Evolutionary conservation across 2,888 invertebrate genomes (phyloP), one percentile per base, ranked within the genome.

Genomic region (Tetrapedia diversipes): DNA sequence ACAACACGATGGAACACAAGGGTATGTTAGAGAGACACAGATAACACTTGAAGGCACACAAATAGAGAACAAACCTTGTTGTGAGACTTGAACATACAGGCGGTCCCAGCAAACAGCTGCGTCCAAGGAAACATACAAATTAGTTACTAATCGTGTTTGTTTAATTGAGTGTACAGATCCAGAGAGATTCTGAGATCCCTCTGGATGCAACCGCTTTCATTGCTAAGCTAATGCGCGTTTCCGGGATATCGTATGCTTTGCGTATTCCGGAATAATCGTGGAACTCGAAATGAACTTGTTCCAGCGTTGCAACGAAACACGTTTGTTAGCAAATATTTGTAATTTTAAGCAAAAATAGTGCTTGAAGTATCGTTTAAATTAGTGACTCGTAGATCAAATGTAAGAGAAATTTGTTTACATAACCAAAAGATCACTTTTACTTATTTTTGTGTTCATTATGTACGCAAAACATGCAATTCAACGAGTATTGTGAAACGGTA

Each of bases 71-170:
- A 89, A 91, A 92, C 92, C 92, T 92, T 92, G 86, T 83, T 89
- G 84, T 91, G 92, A 81, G 92, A 91, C 89, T 92, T 92, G 88
- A 92, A 92, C 89, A 92, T 92, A 89, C 92, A 92, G 86, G 92
- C 92, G 84, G 93, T 92, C 88, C 93, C 93, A 84, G 93, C 92
- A 88, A 93, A 93, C 85, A 92, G 93, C 93, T 93, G 92, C 91
- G 86, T 90, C 89, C 89, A 86, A 86, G 83, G 75, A 88, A 84
- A 86, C 78, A 85, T 76, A 86, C 64, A 85, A 71, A 82, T 77
- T 75, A 57, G 75, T 83, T 83, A 85, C 79, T 78, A 74, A 82
- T 80, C 54, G 66, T 64, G 39, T 39, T 65, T 11, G 22, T 39
- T 51, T n/a, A 34, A 45, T 72, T 34, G 11, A 4, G 7, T 27